Conservation (phyloP, 2,797 vertebrate genomes). For the Limnodromus scolopaceus region DNA sequence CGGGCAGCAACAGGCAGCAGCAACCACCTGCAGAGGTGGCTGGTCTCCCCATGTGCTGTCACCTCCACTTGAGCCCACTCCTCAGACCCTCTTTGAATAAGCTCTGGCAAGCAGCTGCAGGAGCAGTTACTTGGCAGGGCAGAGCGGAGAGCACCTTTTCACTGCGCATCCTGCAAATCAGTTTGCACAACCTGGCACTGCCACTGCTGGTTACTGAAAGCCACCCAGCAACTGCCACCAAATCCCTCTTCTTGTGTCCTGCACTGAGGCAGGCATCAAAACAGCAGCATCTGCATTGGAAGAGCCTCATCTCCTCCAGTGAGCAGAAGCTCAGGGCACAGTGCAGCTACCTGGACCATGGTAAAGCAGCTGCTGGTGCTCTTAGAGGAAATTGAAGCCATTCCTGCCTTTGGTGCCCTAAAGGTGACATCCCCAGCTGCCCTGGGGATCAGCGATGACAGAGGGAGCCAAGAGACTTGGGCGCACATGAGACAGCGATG, state of each 20-base stretch:
- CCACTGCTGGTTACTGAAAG: background rate
- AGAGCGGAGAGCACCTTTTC: background rate
- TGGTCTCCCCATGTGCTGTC: fast-evolving
- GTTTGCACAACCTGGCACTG: background rate
- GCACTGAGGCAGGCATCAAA: fast-evolving
- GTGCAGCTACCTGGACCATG: fast-evolving
- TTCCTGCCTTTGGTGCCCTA: background rate
- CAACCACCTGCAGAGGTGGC: fast-evolving
- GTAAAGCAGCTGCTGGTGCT: background rate
- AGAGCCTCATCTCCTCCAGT: fast-evolving
- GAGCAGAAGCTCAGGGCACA: background rate
- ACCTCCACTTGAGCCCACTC: fast-evolving
- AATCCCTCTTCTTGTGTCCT: fast-evolving
- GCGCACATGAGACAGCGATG: background rate
- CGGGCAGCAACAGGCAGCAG: background rate
- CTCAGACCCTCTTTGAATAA: background rate
- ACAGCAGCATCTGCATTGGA: background rate
- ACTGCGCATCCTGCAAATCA: fast-evolving
- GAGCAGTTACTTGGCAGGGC: background rate
- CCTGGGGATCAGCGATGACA: background rate
- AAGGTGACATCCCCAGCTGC: background rate
- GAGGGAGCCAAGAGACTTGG: background rate
- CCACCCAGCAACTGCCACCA: background rate
- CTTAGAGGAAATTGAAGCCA: background rate
- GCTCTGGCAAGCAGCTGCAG: background rate